A percentile compares a stretch with the other conserved stretches of the same genome.
Evolutionary conservation across 2,797 vertebrate species (phyloP).

Genomic region (Xerus rutilus): DNA sequence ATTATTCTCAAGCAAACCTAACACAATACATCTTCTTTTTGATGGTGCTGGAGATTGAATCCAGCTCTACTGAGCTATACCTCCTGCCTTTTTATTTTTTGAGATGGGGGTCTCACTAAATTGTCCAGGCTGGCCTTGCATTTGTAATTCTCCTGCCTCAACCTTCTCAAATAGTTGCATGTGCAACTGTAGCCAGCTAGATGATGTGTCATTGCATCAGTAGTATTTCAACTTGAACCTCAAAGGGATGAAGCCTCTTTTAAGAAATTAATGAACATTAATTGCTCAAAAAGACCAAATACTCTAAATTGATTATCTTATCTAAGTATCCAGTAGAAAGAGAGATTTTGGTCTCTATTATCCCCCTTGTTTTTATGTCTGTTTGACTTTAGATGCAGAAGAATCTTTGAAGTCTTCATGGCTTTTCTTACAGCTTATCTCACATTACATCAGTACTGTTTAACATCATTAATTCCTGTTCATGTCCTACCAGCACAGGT

Average conservation of each 20-base stretch:
- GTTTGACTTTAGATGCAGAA: background rate
- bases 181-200: background rate
- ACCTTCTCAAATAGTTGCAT: too few species aligned
- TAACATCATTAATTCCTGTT: background rate
- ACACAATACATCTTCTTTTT: background rate
- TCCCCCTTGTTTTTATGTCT: background rate
- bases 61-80: background rate
- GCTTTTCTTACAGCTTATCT: background rate
- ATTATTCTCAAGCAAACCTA: conserved; percentile 22
- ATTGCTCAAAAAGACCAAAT: conserved; percentile 1
- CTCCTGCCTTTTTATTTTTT: background rate
- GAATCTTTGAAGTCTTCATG: background rate
- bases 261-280: background rate
- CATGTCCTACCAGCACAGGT: background rate
- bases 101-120: background rate
- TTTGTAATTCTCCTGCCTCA: too few species aligned
- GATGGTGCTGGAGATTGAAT: too few species aligned
- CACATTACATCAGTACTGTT: background rate
- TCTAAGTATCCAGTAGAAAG: background rate
- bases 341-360: background rate
- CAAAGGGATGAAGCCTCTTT: background rate
- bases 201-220: background rate
- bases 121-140: too few species aligned
- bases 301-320: background rate
- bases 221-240: background rate